Evolutionary conservation across 2,888 invertebrate species (phyloP).

Genomic region (Platerodrilus igneus): DNA sequence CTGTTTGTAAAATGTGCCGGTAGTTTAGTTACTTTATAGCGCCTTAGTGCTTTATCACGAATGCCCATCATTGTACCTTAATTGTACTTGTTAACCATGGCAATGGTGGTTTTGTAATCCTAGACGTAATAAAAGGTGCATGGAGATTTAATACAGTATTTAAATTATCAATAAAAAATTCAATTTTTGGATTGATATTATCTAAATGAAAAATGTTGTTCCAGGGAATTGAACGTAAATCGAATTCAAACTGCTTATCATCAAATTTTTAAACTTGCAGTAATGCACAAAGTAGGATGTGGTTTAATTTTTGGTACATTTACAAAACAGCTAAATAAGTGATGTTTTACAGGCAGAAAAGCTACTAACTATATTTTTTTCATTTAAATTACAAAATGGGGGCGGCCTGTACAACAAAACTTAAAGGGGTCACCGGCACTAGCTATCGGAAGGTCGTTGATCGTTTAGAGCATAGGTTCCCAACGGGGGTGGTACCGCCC

Average conservation of each 20-base stretch:
- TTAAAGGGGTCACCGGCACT: too few relatives aligned
- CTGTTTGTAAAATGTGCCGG: slow-evolving; percentile 13
- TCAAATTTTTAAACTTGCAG: not conserved
- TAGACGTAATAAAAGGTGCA: slow-evolving; percentile 9
- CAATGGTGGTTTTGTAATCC: not conserved
- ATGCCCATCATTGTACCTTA: slow-evolving; percentile 11
- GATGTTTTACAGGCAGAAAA: too few relatives aligned
- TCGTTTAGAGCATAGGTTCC: too few relatives aligned
- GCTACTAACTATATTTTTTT: too few relatives aligned
- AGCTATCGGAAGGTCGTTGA: too few relatives aligned
- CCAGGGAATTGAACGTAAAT: slow-evolving; percentile 1
- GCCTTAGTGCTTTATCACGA: slow-evolving; percentile 10
- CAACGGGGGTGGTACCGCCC: too few relatives aligned
- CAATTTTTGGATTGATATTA: too few relatives aligned
- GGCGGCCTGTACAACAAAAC: too few relatives aligned
- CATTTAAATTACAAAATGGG: too few relatives aligned
- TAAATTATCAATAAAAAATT: not conserved
- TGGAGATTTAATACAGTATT: not conserved
- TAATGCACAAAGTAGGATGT: too few relatives aligned
- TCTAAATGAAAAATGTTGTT: not conserved
- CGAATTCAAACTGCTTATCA: not conserved
- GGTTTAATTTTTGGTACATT: too few relatives aligned
- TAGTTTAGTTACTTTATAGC: slow-evolving; percentile 12
- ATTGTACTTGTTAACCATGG: slow-evolving; percentile 14
- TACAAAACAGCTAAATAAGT: too few relatives aligned